phyloP scores from a whole-genome alignment of 2,888 invertebrate species.

The Plagodis dolabraria region DNA sequence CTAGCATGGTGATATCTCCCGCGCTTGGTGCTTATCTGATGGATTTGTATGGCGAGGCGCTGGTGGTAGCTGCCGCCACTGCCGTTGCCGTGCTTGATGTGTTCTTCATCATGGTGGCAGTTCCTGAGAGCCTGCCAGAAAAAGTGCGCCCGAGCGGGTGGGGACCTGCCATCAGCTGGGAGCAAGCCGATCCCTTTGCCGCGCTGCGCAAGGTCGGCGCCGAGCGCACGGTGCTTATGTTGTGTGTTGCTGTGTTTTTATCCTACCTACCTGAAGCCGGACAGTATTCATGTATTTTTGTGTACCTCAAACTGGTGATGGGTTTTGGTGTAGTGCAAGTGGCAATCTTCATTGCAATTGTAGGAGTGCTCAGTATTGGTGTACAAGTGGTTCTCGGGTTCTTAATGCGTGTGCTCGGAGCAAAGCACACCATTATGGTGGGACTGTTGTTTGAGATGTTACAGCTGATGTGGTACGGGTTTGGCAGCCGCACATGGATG shows the following conservation, averaged over 20 bases:
- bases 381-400: conserved; percentile 95
- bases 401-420: conserved; percentile 93
- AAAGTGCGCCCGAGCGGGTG: conserved; percentile 91
- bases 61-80: conserved; percentile 97
- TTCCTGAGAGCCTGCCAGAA: conserved; percentile 99
- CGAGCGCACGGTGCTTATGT: conserved; percentile 97
- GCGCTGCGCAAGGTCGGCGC: conserved; percentile 96
- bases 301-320: conserved; percentile 98
- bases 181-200: conserved; percentile 98
- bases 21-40: conserved; percentile 96
- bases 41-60: conserved; percentile 92
- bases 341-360: conserved; percentile 98
- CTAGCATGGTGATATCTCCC: conserved; percentile 99
- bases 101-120: conserved; percentile 98
- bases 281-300: conserved; percentile 99
- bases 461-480: conserved; percentile 98
- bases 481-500: conserved; percentile 98
- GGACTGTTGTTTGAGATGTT: conserved; percentile 98
- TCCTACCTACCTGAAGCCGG: conserved; percentile 99
- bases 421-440: conserved; percentile 98
- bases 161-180: conserved; percentile 97
- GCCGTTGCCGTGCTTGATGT: conserved; percentile 98
- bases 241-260: conserved; percentile 98
- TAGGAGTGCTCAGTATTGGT: conserved; percentile 97
- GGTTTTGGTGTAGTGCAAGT: conserved; percentile 98